Evolutionary conservation across 2,888 invertebrate species (phyloP).

Genomic region (Callosobruchus maculatus): DNA sequence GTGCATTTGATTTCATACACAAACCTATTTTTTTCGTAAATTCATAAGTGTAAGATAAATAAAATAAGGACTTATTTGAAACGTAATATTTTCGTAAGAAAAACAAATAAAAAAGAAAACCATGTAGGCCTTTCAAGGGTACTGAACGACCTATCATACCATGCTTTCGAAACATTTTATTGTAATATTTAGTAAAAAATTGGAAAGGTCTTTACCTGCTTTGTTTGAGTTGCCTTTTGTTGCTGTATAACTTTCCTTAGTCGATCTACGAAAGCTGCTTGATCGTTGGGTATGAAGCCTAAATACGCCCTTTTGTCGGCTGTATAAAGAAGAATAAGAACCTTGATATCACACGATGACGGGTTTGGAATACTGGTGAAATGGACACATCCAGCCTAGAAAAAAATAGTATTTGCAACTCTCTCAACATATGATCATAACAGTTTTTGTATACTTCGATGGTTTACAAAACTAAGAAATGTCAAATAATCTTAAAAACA

Average conservation of each 20-base stretch:
- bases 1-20: too few relatives aligned
- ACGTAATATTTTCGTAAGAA: too few relatives aligned
- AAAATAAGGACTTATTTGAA: too few relatives aligned
- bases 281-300: conserved; percentile 88
- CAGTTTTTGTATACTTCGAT: too few relatives aligned
- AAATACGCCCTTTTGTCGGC: conserved; percentile 79
- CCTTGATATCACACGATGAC: conserved; percentile 73
- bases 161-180: not conserved
- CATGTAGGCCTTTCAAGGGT: too few relatives aligned
- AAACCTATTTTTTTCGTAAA: too few relatives aligned
- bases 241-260: conserved; percentile 73
- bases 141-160: too few relatives aligned
- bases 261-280: conserved; percentile 77
- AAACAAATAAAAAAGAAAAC: too few relatives aligned
- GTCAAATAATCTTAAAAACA: too few relatives aligned
- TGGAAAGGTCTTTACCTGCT: conserved; percentile 19
- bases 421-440: conserved; percentile 14
- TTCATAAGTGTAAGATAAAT: too few relatives aligned
- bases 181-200: too few relatives aligned
- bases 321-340: conserved; percentile 81
- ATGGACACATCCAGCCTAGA: conserved; percentile 90
- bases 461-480: too few relatives aligned
- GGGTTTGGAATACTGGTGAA: conserved; percentile 65
- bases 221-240: conserved; percentile 60
- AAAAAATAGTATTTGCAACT: conserved; percentile 21